Percentiles rank a stretch among this genome's conserved stretches.
Conservation (phyloP, 2,113 vertebrate species). For the Benitochromis conjunctus region DNA sequence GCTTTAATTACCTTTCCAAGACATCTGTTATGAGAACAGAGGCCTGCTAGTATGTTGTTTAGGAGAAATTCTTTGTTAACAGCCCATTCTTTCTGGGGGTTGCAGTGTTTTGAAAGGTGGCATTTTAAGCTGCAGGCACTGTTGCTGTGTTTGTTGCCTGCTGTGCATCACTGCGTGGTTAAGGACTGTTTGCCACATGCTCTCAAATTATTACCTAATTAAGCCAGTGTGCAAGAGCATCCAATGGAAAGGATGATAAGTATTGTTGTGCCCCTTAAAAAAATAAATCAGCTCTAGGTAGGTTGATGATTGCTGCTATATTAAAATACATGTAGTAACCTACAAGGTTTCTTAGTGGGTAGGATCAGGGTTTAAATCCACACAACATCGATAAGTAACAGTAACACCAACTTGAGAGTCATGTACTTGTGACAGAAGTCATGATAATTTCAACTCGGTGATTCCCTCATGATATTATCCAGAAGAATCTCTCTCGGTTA, state of each 20-base stretch:
- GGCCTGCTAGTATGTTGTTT: conserved; percentile 12
- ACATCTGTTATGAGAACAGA: conserved; percentile 43
- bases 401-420: not conserved
- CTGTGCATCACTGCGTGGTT: conserved; percentile 31
- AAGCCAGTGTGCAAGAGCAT: conserved; percentile 12
- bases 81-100: not conserved
- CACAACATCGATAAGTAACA: not conserved
- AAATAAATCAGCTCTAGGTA: not conserved
- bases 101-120: conserved; percentile 39
- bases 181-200: conserved; percentile 35
- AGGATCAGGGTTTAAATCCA: not conserved
- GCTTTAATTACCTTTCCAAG: conserved; percentile 24
- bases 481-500: not conserved
- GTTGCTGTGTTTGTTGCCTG: conserved; percentile 45
- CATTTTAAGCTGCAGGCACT: conserved; percentile 17
- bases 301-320: not conserved
- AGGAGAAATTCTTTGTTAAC: conserved; percentile 21
- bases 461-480: not conserved
- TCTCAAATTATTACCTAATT: conserved; percentile 49
- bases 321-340: not conserved
- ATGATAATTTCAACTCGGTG: conserved; percentile 7
- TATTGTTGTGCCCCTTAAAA: not conserved
- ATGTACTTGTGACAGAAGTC: not conserved
- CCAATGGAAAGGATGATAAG: conserved; percentile 12
- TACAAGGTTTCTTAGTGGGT: not conserved